Conservation (phyloP, 53 echinoderm and acorn worm species). For the Holothuria leucospilota region DNA sequence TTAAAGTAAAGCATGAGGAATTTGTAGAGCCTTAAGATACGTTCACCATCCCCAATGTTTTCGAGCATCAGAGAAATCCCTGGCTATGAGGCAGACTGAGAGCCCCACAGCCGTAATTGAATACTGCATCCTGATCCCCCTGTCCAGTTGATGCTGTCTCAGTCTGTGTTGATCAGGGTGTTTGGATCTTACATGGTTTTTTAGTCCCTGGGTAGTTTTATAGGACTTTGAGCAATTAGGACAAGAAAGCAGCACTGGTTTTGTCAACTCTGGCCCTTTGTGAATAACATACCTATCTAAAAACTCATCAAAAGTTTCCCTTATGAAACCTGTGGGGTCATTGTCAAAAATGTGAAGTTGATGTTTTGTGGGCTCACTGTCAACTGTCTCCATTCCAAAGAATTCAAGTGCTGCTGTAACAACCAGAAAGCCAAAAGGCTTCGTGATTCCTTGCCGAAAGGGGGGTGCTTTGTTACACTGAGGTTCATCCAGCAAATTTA, state of each 20-base stretch:
- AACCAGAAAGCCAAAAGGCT: too few species aligned
- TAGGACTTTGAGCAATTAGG: conserved; percentile 44
- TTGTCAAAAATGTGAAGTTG: conserved; percentile 4
- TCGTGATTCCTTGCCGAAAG: too few species aligned
- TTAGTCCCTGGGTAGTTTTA: neutral
- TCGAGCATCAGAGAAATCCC: conserved; percentile 58
- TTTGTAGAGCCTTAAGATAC: conserved; percentile 54
- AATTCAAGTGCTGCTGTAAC: conserved; percentile 37
- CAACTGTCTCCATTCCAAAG: conserved; percentile 58
- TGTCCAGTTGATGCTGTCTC: neutral
- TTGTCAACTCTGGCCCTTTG: conserved; percentile 44
- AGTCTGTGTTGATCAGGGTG: conserved; percentile 16
- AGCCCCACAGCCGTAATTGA: conserved; percentile 60
- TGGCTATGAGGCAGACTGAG: conserved; percentile 56
- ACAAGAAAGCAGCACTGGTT: neutral
- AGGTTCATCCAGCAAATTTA: too few species aligned
- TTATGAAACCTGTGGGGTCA: conserved; percentile 25
- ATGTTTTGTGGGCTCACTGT: conserved; percentile 43
- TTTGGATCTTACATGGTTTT: conserved; percentile 7
- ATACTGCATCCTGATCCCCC: conserved; percentile 41
- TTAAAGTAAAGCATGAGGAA: conserved; percentile 54
- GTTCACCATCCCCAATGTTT: conserved; percentile 54
- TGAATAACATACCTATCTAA: conserved; percentile 43
- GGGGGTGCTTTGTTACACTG: too few species aligned
- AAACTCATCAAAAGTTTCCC: conserved; percentile 19